Percentiles rank a stretch among this genome's conserved stretches.
These are phyloP conservation scores for Scaeva pyrastri DNA, from an alignment of 2,888 invertebrate species.

Conservation along the genomic window DNA sequence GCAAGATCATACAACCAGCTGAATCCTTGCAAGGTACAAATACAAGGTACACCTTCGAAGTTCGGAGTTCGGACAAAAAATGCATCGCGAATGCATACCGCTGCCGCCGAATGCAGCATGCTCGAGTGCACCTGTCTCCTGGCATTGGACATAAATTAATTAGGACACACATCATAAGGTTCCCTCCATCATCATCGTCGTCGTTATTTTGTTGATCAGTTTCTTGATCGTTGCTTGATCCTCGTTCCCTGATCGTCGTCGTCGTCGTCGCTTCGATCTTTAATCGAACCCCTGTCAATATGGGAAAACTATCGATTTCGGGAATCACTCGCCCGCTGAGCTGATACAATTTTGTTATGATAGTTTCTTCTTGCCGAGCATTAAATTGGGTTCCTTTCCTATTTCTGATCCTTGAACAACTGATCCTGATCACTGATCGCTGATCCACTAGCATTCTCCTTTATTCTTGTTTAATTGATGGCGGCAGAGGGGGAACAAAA, in stretches of 20 bases:
- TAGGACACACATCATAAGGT: conserved; percentile 76
- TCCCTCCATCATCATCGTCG: conserved; percentile 31
- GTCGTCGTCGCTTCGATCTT: too few relatives aligned
- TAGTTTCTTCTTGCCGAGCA: conserved; percentile 39
- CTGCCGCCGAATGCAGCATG: conserved; percentile 49
- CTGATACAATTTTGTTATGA: conserved; percentile 73
- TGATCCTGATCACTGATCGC: conserved; percentile 9
- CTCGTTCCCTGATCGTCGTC: conserved; percentile 44
- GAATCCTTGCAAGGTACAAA: conserved; percentile 37
- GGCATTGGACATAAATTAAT: conserved; percentile 74
- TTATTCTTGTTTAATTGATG: conserved; percentile 51
- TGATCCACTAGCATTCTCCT: conserved; percentile 51
- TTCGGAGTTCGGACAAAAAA: conserved; percentile 21
- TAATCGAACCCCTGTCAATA: conserved; percentile 62
- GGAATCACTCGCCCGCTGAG: conserved; percentile 67
- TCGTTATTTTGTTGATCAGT: conserved; percentile 28
- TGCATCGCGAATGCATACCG: conserved; percentile 71
- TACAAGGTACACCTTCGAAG: too few relatives aligned
- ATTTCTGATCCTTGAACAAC: background rate
- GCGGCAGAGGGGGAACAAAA: conserved; percentile 36
- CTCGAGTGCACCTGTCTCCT: conserved; percentile 73
- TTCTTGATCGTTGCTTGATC: conserved; percentile 50
- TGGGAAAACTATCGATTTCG: conserved; percentile 69
- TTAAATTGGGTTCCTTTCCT: conserved; percentile 31
- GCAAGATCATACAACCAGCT: conserved; percentile 58